Conservation (phyloP, 2,888 invertebrate species). For the Mesochorus sp. region DNA sequence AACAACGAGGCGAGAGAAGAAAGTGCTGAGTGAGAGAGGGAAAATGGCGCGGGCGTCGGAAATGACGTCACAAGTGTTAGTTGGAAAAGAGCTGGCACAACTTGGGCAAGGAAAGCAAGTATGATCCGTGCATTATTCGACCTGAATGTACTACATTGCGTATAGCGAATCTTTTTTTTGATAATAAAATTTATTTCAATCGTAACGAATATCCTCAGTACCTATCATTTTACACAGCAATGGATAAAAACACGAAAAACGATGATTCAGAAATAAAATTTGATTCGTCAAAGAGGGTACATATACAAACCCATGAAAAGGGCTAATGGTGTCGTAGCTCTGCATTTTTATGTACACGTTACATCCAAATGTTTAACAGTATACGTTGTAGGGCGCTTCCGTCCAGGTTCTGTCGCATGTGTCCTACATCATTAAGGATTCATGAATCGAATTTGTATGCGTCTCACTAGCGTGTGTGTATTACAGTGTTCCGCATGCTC, state of each 20-base stretch:
- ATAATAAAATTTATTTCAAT: background rate
- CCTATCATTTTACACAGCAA: background rate
- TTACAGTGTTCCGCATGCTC: conserved; percentile 28
- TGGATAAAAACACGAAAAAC: background rate
- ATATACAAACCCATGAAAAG: background rate
- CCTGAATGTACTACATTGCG: background rate
- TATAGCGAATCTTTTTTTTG: background rate
- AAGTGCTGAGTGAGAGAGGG: conserved; percentile 18
- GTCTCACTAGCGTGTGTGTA: conserved; percentile 59
- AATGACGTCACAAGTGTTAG: conserved; percentile 68
- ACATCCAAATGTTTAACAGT: background rate
- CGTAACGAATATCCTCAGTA: background rate
- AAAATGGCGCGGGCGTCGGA: conserved; percentile 70
- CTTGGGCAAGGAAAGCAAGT: background rate
- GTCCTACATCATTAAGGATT: conserved; percentile 66
- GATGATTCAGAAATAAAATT: background rate
- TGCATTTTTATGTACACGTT: too few relatives aligned
- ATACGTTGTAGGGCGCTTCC: conserved; percentile 34
- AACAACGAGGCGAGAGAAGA: conserved; percentile 8
- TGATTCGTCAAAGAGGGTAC: background rate
- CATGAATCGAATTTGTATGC: conserved; percentile 68
- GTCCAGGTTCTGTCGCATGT: conserved; percentile 13
- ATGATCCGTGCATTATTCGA: too few relatives aligned
- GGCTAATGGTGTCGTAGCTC: background rate
- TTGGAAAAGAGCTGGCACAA: background rate